Evolutionary conservation across 1,140 invertebrate genomes (phyloP), one percentile per base, ranked within the genome.

Genomic region (Phocides pigmalion): DNA sequence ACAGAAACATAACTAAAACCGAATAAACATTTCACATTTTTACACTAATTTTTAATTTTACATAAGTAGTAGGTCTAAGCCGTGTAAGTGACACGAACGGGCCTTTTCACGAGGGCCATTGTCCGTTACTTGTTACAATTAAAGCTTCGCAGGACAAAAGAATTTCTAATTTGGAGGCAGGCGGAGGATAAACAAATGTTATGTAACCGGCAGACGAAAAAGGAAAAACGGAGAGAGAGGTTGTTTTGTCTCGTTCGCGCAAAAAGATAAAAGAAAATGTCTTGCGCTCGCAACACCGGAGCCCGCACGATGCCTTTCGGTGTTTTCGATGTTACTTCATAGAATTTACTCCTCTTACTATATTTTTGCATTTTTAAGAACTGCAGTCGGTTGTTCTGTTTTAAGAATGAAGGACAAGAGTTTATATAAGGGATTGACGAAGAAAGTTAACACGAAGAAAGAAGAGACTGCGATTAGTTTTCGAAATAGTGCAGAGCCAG

Each of bases 91-190:
- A 32, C 17, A 44, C 42, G 50, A 53, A 17, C 44, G 37, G 62
- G 69, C 64, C 51, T 70, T 32, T 32, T 67, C 64, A 68, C 66
- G 75, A 74, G 71, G 70, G 75, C 68, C 64, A 79, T 80, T 82
- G 76, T 74, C 76, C 68, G 72, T 77, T 79, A 66, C 79, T 79
- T 76, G 74, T 84, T 84, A 82, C 75, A 80, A 80, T 85, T 87
- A 85, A 80, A 81, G 82, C 70, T 72, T 77, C 44, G 68, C 47
- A 37, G 56, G 75, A 88, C 85, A 88, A 88, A 85, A 78, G 83
- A 87, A 84, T 86, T 84, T 85, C 74, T 86, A 84, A 88, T 88
- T 86, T 78, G 58, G 73, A 81, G 71, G 68, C 75, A 71, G 72
- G 78, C 75, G 72, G 53, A 80, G 79, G 76, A 82, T 84, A 84